These are phyloP conservation scores for Nothobranchius kuhntae DNA, from an alignment of 2,113 vertebrate species.

Conservation along the genomic window DNA sequence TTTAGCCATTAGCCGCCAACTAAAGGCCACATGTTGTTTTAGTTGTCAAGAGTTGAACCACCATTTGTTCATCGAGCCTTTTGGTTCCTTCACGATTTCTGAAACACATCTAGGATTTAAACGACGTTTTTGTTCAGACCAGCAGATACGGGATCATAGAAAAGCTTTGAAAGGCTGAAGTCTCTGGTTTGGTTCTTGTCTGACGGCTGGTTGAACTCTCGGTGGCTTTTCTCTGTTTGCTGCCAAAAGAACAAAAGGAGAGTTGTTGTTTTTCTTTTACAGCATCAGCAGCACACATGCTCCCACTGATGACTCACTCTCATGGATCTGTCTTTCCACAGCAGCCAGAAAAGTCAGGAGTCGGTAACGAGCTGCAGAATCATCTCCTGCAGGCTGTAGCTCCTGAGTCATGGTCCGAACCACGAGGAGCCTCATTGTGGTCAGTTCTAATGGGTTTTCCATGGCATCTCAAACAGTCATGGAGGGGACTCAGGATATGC, in stretches of 20 bases:
- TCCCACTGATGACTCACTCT: constrained; percentile 64
- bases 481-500: neutral
- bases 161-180: no score
- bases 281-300: constrained; percentile 40
- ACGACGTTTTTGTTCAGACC: no score
- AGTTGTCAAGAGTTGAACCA: no score
- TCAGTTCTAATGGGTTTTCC: constrained; percentile 7
- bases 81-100: no score
- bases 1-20: no score
- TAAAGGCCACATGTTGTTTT: no score
- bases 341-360: constrained; percentile 60
- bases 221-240: constrained; percentile 6
- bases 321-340: constrained; percentile 66
- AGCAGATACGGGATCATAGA: no score
- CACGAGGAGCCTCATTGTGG: constrained; percentile 22
- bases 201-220: neutral
- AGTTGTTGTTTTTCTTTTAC: constrained; percentile 12
- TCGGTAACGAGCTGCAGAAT: constrained; percentile 54
- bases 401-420: constrained; percentile 55
- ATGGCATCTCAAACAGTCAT: constrained; percentile 8
- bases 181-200: no score
- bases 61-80: no score
- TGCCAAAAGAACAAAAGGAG: constrained; percentile 30
- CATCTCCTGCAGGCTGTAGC: constrained; percentile 25
- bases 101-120: no score